Conservation (phyloP, 1,140 invertebrate genomes). For the Linepithema humile region DNA sequence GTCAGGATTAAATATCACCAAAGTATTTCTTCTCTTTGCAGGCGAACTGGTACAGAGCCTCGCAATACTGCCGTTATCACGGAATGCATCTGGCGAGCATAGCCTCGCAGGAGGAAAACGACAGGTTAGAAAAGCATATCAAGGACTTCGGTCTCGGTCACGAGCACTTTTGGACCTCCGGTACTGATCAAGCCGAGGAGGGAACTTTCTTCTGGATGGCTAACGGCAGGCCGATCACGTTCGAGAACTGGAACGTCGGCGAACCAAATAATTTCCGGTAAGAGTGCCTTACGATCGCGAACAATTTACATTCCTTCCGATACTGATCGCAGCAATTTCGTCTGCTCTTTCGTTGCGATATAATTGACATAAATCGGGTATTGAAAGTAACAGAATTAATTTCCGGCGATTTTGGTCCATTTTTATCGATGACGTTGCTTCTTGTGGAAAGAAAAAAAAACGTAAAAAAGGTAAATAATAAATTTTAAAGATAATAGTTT, state of each 20-base stretch:
- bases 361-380: neutral
- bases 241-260: constrained; percentile 96
- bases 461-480: no score
- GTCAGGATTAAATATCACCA: neutral
- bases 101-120: constrained; percentile 94
- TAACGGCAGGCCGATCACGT: constrained; percentile 93
- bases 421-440: neutral
- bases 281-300: neutral
- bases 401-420: neutral
- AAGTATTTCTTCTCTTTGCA: constrained; percentile 75
- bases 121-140: constrained; percentile 93
- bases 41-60: constrained; percentile 96
- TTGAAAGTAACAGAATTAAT: neutral
- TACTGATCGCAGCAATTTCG: neutral
- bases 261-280: constrained; percentile 94
- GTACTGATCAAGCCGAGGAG: constrained; percentile 95
- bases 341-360: neutral
- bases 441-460: neutral
- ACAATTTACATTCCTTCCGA: constrained; percentile 43
- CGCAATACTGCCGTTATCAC: constrained; percentile 96
- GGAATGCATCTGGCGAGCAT: constrained; percentile 96
- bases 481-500: no score
- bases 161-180: constrained; percentile 97
- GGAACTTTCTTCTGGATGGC: constrained; percentile 97
- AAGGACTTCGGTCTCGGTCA: constrained; percentile 93